Evolutionary conservation across 2,113 vertebrate species (phyloP).

Genomic region (Zosterops lateralis): DNA sequence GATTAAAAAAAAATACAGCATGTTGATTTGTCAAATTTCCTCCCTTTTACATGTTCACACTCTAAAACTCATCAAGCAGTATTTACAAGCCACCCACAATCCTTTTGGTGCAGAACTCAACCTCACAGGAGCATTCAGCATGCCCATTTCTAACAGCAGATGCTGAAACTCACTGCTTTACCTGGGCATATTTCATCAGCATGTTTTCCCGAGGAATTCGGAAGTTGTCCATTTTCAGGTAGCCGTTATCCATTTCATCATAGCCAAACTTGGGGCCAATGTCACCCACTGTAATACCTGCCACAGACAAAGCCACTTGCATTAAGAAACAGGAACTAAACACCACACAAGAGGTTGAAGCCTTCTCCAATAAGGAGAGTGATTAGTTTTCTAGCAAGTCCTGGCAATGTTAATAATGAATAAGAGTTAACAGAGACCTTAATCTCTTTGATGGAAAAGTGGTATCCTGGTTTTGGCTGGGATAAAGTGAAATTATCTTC

Average conservation of each 20-base stretch:
- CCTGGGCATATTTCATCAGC: conserved; percentile 97
- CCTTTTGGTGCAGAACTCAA: background rate
- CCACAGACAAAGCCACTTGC: background rate
- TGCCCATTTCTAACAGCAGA: background rate
- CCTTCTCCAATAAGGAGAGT: background rate
- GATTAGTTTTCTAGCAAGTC: background rate
- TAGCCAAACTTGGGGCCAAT: conserved; percentile 98
- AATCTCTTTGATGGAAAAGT: background rate
- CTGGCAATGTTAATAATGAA: background rate
- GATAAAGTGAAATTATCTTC: background rate
- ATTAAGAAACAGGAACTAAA: background rate
- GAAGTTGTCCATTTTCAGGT: conserved; percentile 92
- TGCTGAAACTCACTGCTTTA: conserved; percentile 50
- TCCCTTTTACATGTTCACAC: background rate
- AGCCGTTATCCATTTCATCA: conserved; percentile 94
- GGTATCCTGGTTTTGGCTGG: background rate
- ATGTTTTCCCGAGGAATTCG: conserved; percentile 94
- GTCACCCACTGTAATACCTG: conserved; percentile 93
- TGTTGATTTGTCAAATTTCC: background rate
- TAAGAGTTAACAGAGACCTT: background rate
- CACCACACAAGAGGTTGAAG: background rate
- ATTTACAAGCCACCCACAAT: background rate
- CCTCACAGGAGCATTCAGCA: background rate
- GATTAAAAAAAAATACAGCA: background rate
- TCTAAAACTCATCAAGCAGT: background rate